phyloP scores from a whole-genome alignment of 2,888 invertebrate genomes.

The Hartigia nigra region DNA sequence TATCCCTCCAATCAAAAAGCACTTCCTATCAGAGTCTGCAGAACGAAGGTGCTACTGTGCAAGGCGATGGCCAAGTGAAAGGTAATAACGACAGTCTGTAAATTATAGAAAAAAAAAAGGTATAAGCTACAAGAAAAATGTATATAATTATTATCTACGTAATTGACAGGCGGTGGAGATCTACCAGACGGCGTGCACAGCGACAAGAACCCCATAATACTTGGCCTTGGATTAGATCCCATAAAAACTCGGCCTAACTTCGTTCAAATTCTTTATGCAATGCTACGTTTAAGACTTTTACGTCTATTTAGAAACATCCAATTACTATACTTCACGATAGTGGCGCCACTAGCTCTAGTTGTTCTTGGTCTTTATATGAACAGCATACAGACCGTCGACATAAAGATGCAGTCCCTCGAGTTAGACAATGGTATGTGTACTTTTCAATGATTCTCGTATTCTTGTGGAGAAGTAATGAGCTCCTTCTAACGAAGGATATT shows the following conservation, averaged over 20 bases:
- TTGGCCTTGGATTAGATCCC: constrained; percentile 73
- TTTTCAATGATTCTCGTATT: neutral
- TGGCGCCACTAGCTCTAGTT: constrained; percentile 77
- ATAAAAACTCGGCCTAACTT: constrained; percentile 74
- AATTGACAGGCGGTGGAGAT: constrained; percentile 65
- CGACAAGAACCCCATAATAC: constrained; percentile 68
- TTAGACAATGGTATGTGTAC: constrained; percentile 68
- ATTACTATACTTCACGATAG: constrained; percentile 79
- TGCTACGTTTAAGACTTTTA: constrained; percentile 75
- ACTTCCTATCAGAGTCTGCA: constrained; percentile 80
- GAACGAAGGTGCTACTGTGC: constrained; percentile 66
- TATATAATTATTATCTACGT: constrained; percentile 12
- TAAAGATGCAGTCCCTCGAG: constrained; percentile 73
- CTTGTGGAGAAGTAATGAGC: neutral
- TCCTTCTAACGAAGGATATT: constrained; percentile 17
- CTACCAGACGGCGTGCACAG: constrained; percentile 66
- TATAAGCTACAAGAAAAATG: neutral
- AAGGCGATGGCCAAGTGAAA: constrained; percentile 60
- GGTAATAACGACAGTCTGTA: constrained; percentile 36
- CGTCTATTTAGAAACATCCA: constrained; percentile 78
- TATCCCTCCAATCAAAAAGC: constrained; percentile 80
- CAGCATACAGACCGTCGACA: constrained; percentile 73
- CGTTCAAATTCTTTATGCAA: constrained; percentile 74
- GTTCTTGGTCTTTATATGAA: constrained; percentile 76
- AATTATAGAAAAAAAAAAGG: neutral